Evolutionary conservation across 2,797 vertebrate genomes (phyloP).

Genomic region (Enteromius radiatus): DNA sequence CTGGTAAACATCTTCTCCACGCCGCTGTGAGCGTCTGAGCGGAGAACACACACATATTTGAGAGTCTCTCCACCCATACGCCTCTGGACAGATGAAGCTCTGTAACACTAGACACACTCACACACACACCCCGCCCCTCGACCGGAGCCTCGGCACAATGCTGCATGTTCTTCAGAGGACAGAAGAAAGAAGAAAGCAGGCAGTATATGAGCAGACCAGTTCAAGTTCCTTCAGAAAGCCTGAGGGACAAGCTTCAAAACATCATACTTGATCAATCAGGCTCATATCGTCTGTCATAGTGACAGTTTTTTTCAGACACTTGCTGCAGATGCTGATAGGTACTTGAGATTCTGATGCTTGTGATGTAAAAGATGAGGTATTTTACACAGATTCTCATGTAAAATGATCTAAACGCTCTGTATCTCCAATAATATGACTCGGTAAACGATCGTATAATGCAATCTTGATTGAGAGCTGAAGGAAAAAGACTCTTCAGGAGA

Average conservation of each 20-base stretch:
- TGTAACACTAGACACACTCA: constrained; percentile 12
- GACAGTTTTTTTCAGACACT: neutral
- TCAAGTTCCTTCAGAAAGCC: neutral
- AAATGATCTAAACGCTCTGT: neutral
- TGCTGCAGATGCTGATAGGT: neutral
- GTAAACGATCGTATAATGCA: too few species aligned
- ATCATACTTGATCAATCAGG: too few species aligned
- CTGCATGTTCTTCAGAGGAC: neutral
- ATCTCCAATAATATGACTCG: too few species aligned
- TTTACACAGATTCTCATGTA: neutral
- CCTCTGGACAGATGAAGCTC: constrained; percentile 12
- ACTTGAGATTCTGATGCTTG: neutral
- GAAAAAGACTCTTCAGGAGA: neutral
- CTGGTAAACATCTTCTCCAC: constrained; percentile 27
- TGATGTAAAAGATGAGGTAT: neutral
- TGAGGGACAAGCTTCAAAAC: neutral
- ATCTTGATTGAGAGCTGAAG: neutral
- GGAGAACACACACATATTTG: constrained; percentile 1
- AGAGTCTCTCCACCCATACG: neutral
- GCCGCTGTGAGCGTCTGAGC: neutral
- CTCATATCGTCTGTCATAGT: too few species aligned
- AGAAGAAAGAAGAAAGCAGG: neutral
- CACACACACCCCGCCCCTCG: neutral
- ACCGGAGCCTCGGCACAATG: neutral
- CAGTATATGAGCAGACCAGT: neutral